Evolutionary conservation across 1,140 invertebrate species (phyloP).

Genomic region (Geopemphigus sp.): DNA sequence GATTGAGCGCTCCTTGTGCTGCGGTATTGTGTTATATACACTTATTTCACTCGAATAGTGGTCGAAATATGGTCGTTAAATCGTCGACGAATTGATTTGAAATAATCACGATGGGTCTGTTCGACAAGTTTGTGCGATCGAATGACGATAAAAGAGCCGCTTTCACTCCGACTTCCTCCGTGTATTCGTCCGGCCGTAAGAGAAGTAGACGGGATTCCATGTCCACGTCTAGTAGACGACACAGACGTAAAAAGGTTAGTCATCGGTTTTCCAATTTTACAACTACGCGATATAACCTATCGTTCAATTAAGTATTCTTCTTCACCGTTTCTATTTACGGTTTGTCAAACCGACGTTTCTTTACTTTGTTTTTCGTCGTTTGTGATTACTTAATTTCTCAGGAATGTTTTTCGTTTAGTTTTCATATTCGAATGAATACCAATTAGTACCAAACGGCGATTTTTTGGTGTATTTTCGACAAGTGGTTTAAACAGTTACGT

Average conservation of each 20-base stretch:
- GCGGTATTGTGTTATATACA: not conserved
- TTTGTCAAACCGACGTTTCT: no score
- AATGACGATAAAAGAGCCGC: not conserved
- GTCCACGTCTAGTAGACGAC: slow-evolving; percentile 22
- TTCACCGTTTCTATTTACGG: no score
- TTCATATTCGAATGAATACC: no score
- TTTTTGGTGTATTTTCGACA: no score
- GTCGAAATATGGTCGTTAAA: not conserved
- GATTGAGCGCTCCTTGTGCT: not conserved
- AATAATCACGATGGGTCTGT: slow-evolving; percentile 9
- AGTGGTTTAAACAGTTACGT: no score
- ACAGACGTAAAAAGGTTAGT: slow-evolving; percentile 46
- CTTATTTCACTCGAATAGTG: not conserved
- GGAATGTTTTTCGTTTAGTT: no score
- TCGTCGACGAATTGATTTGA: not conserved
- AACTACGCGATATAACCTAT: no score
- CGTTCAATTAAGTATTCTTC: no score
- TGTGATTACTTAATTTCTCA: no score
- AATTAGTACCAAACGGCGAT: no score
- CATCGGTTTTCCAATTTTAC: no score
- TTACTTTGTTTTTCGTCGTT: no score
- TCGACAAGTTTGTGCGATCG: not conserved
- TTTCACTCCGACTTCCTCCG: not conserved
- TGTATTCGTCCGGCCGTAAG: slow-evolving; percentile 13
- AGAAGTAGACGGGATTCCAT: slow-evolving; percentile 25